Evolutionary conservation across 1,140 invertebrate genomes (phyloP).

Genomic region (Drosophila sp.): DNA sequence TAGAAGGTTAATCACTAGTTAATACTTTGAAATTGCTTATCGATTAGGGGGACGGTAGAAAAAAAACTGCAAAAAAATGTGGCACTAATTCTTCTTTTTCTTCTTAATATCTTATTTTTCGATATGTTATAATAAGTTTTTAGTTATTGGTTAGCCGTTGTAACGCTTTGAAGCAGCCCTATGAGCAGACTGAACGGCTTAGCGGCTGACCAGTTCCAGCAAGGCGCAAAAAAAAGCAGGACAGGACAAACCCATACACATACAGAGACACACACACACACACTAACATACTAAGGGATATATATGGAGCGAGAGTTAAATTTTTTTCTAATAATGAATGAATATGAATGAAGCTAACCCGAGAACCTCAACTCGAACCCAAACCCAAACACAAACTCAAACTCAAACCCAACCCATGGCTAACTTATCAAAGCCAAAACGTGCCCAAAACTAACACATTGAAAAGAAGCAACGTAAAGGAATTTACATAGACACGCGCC

Average conservation of each 20-base stretch:
- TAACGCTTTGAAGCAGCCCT: constrained; percentile 73
- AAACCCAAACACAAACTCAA: constrained; percentile 21
- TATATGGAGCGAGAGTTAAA: constrained; percentile 59
- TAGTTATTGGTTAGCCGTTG: constrained; percentile 39
- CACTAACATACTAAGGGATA: constrained; percentile 23
- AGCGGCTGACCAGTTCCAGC: constrained; percentile 45
- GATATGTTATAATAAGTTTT: constrained; percentile 17
- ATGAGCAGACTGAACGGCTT: constrained; percentile 75
- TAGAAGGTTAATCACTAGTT: constrained; percentile 9
- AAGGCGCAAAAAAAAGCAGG: constrained; percentile 51
- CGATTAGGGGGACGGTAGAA: constrained; percentile 12
- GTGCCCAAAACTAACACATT: constrained; percentile 74
- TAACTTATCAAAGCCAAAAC: constrained; percentile 79
- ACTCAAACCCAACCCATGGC: constrained; percentile 42
- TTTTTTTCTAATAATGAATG: constrained; percentile 82
- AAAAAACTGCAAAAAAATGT: background rate
- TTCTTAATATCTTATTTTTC: constrained; percentile 18
- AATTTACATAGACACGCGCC: constrained; percentile 67
- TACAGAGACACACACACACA: constrained; percentile 18
- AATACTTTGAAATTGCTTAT: constrained; percentile 17
- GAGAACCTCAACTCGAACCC: background rate
- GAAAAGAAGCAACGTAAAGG: constrained; percentile 36
- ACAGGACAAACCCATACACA: constrained; percentile 48
- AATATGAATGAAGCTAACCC: constrained; percentile 72
- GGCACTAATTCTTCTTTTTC: background rate